These are phyloP conservation scores for Struthio camelus DNA, from an alignment of 2,113 vertebrate genomes.

Conservation along the genomic window DNA sequence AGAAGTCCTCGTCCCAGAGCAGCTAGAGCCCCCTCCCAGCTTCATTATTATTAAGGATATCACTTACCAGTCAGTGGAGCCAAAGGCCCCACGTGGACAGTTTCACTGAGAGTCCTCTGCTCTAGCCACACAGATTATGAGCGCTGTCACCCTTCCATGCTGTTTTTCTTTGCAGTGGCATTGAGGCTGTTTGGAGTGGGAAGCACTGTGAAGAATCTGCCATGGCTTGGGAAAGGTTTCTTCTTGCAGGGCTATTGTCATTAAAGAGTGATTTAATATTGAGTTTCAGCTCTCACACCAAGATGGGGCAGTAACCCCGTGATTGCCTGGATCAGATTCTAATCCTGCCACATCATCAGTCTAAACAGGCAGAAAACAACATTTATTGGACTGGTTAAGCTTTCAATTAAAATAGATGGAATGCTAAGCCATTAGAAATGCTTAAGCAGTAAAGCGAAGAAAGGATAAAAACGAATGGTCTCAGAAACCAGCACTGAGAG, in stretches of 20 bases:
- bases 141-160: background rate
- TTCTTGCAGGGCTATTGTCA: background rate
- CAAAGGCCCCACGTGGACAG: background rate
- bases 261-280: background rate
- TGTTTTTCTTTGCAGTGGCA: background rate
- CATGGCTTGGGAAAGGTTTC: background rate
- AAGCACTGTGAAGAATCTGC: background rate
- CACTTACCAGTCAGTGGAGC: background rate
- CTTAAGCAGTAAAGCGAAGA: slow-evolving; percentile 26
- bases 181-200: background rate
- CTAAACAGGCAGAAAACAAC: background rate
- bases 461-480: slow-evolving; percentile 24
- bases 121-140: accelerated
- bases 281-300: slow-evolving; percentile 29
- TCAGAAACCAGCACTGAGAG: slow-evolving; percentile 5
- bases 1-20: background rate
- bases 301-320: slow-evolving; percentile 21
- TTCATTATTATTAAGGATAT: background rate
- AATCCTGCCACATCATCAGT: slow-evolving; percentile 33
- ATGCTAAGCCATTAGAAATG: slow-evolving; percentile 16
- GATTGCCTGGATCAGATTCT: slow-evolving; percentile 28
- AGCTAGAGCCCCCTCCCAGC: background rate
- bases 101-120: background rate
- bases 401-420: slow-evolving; percentile 42
- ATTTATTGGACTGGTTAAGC: slow-evolving; percentile 18